Conservation (phyloP, 2,888 invertebrate species). For the Odontocolon sp. region DNA sequence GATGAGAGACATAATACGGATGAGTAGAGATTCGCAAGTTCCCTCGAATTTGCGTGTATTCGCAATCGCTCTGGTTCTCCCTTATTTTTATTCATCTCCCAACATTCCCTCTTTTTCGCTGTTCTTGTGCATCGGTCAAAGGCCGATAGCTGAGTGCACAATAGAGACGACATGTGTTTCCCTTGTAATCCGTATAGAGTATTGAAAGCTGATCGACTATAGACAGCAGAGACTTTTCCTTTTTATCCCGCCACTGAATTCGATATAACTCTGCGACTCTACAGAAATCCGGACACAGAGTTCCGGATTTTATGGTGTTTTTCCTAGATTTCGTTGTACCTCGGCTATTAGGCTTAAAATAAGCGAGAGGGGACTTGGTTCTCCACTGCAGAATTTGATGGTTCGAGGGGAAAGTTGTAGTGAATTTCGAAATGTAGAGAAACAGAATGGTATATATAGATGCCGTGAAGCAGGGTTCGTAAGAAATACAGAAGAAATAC, state of each 20-base stretch:
- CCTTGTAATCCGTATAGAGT: constrained; percentile 64
- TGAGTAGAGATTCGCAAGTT: not conserved
- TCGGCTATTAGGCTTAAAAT: not conserved
- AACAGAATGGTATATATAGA: constrained; percentile 5
- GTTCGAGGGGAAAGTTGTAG: not conserved
- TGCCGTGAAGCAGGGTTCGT: not conserved
- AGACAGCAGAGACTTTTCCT: constrained; percentile 12
- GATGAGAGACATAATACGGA: not conserved
- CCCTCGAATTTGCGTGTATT: constrained; percentile 6
- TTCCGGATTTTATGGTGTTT: constrained; percentile 23
- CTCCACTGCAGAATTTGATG: not conserved
- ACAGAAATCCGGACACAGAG: constrained; percentile 24
- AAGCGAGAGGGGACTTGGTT: not conserved
- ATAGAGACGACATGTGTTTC: constrained; percentile 70
- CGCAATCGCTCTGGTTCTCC: constrained; percentile 1
- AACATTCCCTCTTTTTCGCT: not conserved
- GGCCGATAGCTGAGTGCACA: constrained; percentile 58
- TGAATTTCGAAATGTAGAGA: not conserved
- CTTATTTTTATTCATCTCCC: not conserved
- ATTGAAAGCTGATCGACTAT: constrained; percentile 27
- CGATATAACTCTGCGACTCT: constrained; percentile 1
- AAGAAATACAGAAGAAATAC: constrained; percentile 55
- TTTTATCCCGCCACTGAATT: not conserved
- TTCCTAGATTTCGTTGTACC: constrained; percentile 10
- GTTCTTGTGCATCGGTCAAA: constrained; percentile 50